phyloP scores from a whole-genome alignment of 2,797 vertebrate species.

The Ctenopoma kingsleyae region DNA sequence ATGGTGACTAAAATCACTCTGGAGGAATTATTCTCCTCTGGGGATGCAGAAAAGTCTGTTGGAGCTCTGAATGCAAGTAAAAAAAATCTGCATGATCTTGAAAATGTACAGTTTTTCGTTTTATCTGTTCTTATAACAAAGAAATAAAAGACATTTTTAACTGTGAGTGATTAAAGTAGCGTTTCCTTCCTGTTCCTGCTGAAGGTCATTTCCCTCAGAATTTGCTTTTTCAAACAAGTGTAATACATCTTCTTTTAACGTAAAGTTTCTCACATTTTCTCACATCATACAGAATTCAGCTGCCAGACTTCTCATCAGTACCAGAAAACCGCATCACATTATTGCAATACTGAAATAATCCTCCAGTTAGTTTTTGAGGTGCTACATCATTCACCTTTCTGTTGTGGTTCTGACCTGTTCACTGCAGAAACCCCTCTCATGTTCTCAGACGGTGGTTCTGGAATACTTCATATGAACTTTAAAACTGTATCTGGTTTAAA shows the following conservation, averaged over 20 bases:
- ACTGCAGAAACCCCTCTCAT: not conserved
- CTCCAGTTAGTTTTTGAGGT: not conserved
- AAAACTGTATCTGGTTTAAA: too few relatives aligned
- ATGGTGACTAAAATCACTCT: conserved; percentile 14
- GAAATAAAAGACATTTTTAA: too few relatives aligned
- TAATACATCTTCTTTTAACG: too few relatives aligned
- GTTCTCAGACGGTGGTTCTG: too few relatives aligned
- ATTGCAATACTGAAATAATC: not conserved
- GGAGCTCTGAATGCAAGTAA: not conserved
- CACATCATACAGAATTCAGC: too few relatives aligned
- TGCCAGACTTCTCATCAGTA: too few relatives aligned
- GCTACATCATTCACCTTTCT: not conserved
- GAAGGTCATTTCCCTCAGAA: too few relatives aligned
- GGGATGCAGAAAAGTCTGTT: not conserved
- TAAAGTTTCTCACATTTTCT: too few relatives aligned
- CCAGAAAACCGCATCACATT: not conserved
- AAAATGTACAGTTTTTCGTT: not conserved
- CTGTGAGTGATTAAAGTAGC: too few relatives aligned
- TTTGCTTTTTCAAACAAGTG: too few relatives aligned
- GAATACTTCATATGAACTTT: too few relatives aligned
- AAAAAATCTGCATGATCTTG: not conserved
- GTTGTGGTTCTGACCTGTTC: not conserved
- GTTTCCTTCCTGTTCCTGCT: too few relatives aligned
- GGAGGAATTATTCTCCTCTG: not conserved
- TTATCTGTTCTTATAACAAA: not conserved